These are phyloP conservation scores for Ypsolopha scabrella DNA, from an alignment of 2,888 invertebrate genomes.

Conservation along the genomic window DNA sequence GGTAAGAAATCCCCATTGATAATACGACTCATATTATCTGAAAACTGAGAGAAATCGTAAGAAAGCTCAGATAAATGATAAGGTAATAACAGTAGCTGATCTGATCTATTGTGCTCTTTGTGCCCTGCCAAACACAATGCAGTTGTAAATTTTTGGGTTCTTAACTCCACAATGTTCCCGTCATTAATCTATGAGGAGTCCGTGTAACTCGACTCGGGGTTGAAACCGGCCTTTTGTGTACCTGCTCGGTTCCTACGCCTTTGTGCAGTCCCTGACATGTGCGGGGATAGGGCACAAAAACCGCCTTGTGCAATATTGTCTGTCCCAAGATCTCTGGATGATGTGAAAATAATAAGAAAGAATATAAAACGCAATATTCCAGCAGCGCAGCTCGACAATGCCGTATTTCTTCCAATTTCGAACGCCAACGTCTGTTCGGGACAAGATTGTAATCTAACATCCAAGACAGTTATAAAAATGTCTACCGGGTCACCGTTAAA, in stretches of 20 bases:
- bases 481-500: conserved; percentile 6
- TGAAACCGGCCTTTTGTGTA: conserved; percentile 46
- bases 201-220: conserved; percentile 63
- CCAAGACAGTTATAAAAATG: conserved; percentile 9
- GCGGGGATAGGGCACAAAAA: conserved; percentile 51
- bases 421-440: conserved; percentile 10
- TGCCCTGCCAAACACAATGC: conserved; percentile 48
- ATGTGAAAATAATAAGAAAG: conserved; percentile 53
- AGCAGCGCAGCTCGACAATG: conserved; percentile 10
- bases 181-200: conserved; percentile 59
- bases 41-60: conserved; percentile 58
- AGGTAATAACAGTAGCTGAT: conserved; percentile 67
- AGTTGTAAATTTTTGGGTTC: conserved; percentile 69
- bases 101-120: conserved; percentile 61
- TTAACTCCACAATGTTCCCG: conserved; percentile 65
- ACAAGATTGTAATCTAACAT: conserved; percentile 29
- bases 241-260: conserved; percentile 51
- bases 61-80: conserved; percentile 47
- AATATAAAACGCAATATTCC: conserved; percentile 39
- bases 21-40: conserved; percentile 55
- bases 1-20: conserved; percentile 36
- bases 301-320: conserved; percentile 59
- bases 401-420: conserved; percentile 27
- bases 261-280: conserved; percentile 60
- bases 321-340: conserved; percentile 39